These are phyloP conservation scores for Gymnocheta viridis DNA, from an alignment of 2,888 invertebrate species.

Conservation along the genomic window DNA sequence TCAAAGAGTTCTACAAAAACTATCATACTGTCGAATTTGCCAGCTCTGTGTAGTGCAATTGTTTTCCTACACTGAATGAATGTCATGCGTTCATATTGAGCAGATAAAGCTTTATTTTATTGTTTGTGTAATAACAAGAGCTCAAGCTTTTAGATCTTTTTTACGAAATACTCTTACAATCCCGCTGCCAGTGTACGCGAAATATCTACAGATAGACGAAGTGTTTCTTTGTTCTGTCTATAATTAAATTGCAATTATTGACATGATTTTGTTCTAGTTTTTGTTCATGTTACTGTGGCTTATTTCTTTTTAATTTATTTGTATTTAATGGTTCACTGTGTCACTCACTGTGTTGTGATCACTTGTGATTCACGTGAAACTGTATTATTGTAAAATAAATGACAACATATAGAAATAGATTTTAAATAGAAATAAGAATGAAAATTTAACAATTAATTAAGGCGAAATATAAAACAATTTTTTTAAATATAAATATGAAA, in stretches of 20 bases:
- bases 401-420: neutral
- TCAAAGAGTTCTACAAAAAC: neutral
- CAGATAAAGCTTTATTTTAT: conserved; percentile 29
- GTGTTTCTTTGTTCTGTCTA: conserved; percentile 54
- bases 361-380: conserved; percentile 60
- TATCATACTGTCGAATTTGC: neutral
- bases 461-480: neutral
- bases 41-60: conserved; percentile 16
- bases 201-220: conserved; percentile 8
- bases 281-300: conserved; percentile 13
- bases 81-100: neutral
- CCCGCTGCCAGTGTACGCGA: neutral
- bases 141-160: neutral
- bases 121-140: conserved; percentile 26
- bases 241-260: conserved; percentile 59
- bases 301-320: conserved; percentile 9
- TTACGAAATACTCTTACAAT: neutral
- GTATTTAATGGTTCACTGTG: conserved; percentile 49
- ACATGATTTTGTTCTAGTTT: conserved; percentile 57
- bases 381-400: conserved; percentile 2
- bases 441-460: conserved; percentile 19
- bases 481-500: neutral
- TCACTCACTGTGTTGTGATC: conserved; percentile 61
- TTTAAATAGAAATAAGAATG: neutral
- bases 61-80: neutral